Evolutionary conservation across 2,888 invertebrate genomes (phyloP).

Genomic region (Steinernema carpocapsae): DNA sequence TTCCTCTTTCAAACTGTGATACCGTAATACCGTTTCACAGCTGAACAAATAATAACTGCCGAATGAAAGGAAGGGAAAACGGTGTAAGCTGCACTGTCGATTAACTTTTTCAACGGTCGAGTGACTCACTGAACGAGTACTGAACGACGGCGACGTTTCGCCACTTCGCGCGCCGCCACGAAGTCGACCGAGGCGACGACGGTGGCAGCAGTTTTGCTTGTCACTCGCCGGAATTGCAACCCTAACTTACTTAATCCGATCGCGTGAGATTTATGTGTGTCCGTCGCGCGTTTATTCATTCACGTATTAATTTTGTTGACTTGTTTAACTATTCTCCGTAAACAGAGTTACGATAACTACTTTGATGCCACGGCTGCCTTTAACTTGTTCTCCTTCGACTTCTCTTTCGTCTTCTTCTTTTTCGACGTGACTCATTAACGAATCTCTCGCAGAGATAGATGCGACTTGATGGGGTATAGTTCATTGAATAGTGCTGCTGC

Average conservation of each 20-base stretch:
- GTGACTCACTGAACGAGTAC: conserved; percentile 21
- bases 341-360: conserved; percentile 26
- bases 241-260: conserved; percentile 21
- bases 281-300: not conserved
- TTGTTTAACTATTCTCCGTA: conserved; percentile 32
- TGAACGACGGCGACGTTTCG: conserved; percentile 1
- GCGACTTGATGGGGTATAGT: not conserved
- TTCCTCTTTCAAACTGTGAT: not conserved
- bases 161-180: conserved; percentile 21
- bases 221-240: not conserved
- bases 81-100: conserved; percentile 35
- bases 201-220: conserved; percentile 9
- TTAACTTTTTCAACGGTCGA: conserved; percentile 27
- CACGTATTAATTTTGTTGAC: not conserved
- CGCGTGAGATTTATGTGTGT: conserved; percentile 28
- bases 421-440: conserved; percentile 21
- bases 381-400: not conserved
- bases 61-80: conserved; percentile 35
- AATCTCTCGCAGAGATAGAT: conserved; percentile 7
- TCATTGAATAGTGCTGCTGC: conserved; percentile 17
- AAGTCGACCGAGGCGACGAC: not conserved
- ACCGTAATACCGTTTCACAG: conserved; percentile 33
- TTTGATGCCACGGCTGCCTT: not conserved
- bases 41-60: conserved; percentile 32
- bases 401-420: too few species aligned